phyloP scores from a whole-genome alignment of 2,113 vertebrate genomes.

The Psophia crepitans region DNA sequence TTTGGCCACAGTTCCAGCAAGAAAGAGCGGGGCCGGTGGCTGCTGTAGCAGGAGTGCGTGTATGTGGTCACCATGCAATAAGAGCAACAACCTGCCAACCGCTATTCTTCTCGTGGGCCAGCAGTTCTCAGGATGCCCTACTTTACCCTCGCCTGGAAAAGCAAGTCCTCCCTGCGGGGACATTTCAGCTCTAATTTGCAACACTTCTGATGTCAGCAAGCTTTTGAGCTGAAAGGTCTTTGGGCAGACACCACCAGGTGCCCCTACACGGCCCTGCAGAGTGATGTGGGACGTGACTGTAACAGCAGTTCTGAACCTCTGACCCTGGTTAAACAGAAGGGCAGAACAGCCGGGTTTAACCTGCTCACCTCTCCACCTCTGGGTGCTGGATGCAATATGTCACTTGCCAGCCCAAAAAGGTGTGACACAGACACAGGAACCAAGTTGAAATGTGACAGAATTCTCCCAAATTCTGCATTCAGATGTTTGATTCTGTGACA shows the following conservation, averaged over 20 bases:
- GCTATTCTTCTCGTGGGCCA: neutral
- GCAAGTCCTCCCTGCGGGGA: neutral
- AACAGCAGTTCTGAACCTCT: neutral
- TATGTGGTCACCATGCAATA: neutral
- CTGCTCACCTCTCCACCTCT: neutral
- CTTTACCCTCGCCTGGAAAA: neutral
- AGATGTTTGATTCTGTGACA: neutral
- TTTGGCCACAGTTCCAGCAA: neutral
- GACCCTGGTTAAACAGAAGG: neutral
- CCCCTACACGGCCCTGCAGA: neutral
- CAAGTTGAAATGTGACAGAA: neutral
- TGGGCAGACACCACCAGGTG: neutral
- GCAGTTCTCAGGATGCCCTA: neutral
- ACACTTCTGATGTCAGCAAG: neutral
- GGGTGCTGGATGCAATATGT: neutral
- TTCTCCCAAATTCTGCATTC: neutral
- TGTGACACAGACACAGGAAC: neutral
- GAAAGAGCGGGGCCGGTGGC: neutral
- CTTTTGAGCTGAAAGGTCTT: neutral
- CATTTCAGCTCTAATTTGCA: neutral
- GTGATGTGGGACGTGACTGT: neutral
- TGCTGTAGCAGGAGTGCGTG: neutral
- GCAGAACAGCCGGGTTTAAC: neutral
- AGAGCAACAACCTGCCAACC: neutral
- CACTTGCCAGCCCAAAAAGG: neutral